phyloP scores from a whole-genome alignment of 2,888 invertebrate species.

The Drosophila yooni region DNA sequence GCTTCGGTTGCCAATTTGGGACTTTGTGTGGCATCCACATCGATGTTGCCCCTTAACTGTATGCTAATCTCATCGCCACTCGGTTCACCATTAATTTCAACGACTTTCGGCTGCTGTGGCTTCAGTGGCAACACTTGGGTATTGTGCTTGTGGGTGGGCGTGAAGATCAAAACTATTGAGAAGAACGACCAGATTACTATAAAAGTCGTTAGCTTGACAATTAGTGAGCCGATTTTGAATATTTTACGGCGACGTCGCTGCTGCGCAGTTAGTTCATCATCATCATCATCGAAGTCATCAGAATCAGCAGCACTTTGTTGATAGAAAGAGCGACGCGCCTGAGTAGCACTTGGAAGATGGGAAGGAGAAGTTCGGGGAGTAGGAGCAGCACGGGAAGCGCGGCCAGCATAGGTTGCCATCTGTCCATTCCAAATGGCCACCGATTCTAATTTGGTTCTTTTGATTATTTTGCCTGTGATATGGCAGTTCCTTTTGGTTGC shows the following conservation, averaged over 20 bases:
- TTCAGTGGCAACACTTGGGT: conserved; percentile 3
- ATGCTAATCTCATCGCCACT: conserved; percentile 1
- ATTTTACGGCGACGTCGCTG: conserved; percentile 11
- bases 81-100: not conserved
- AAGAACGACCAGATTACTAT: conserved; percentile 32
- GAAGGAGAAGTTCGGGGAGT: conserved; percentile 1
- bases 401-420: not conserved
- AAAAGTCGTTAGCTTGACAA: conserved; percentile 20
- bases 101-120: not conserved
- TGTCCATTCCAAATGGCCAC: not conserved
- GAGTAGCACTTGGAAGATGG: not conserved
- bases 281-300: conserved; percentile 11
- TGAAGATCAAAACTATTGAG: conserved; percentile 16
- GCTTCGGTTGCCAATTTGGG: not conserved
- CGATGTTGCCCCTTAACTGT: conserved; percentile 23
- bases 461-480: not conserved
- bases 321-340: conserved; percentile 36
- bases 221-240: not conserved
- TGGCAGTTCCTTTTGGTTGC: not conserved
- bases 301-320: not conserved
- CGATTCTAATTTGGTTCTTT: not conserved
- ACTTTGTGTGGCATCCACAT: conserved; percentile 15
- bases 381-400: not conserved
- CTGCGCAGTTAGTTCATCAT: conserved; percentile 10
- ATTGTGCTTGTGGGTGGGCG: not conserved